A percentile compares a stretch with the other conserved stretches of the same genome.
These are phyloP conservation scores for Actinia tenebrosa DNA, from an alignment of 64 coral and sea anemone genomes.

Conservation along the genomic window DNA sequence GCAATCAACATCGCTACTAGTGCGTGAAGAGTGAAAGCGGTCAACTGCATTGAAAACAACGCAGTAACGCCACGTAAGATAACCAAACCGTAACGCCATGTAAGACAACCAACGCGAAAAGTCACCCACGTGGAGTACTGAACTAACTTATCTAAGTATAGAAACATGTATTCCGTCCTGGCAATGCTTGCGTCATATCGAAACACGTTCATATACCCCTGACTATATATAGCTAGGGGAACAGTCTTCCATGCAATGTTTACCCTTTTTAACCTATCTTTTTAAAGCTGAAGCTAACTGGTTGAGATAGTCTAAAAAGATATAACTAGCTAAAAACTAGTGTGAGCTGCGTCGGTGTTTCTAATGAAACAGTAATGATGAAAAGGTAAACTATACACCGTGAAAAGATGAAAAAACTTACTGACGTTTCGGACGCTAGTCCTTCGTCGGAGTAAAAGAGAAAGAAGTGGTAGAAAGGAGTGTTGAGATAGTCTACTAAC, in stretches of 20 bases:
- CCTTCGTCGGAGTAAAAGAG: no score
- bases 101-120: background rate
- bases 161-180: background rate
- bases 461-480: no score
- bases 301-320: background rate
- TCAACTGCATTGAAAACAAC: background rate
- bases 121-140: background rate
- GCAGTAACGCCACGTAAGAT: background rate
- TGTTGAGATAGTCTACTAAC: background rate
- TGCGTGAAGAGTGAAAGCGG: background rate
- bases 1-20: background rate
- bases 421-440: no score
- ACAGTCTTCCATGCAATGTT: background rate
- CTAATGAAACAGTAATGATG: no score
- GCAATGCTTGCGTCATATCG: background rate
- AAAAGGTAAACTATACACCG: no score
- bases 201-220: background rate
- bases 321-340: no score
- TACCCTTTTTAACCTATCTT: background rate
- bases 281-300: background rate
- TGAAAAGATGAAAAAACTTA: no score
- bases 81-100: background rate
- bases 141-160: slow-evolving; percentile 2
- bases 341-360: no score
- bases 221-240: background rate